Evolutionary conservation across 2,113 vertebrate genomes (phyloP), one percentile per base, ranked within the genome.

Genomic region (Ammodytes dubius): DNA sequence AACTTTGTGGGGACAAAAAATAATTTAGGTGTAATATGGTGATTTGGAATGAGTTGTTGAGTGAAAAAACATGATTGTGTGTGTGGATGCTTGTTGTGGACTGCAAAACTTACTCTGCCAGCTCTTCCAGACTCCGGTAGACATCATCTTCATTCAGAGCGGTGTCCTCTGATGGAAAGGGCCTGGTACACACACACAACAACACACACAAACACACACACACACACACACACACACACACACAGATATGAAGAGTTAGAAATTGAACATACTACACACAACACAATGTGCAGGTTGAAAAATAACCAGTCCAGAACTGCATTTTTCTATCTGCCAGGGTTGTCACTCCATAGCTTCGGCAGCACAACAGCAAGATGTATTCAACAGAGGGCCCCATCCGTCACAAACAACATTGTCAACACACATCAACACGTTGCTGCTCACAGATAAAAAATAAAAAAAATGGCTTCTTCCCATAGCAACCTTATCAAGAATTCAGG

Each of bases 111-210:
- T 88, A 99, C 98, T 99, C 98, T 0, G 98, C 98, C 95, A 99
- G 92, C 91, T 99, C 98, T 91, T 99, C 98, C 94, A 99, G 88
- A 91, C 98, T 99, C 58, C 98, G 95, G 84, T 99, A 99, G 4
- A 99, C 97, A 0, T 99, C 98, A 4, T 99, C 98, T 0, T 99
- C 98, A 0, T 97, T 98, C 46, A 97, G 95, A 0, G 96, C 91
- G 0, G 98, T 99, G 94, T 99, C 98, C 90, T 99, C 98, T 0
- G 97, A 97, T 0, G 98, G 98, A 88, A 99, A 99, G 7, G 98
- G 96, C 93, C 98, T 99, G 89, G 1, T 57, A 83, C 57, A 87
- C 6, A 83, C 47, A 57, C 15, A 77, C 9, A 90, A 86, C 4
- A 86, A 89, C 53, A 89, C 43, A 88, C n/a, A 77, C 17, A 76